Percentiles rank a stretch among this genome's conserved stretches.
phyloP scores from a whole-genome alignment of 2,113 vertebrate genomes.

The Phoxinus phoxinus region DNA sequence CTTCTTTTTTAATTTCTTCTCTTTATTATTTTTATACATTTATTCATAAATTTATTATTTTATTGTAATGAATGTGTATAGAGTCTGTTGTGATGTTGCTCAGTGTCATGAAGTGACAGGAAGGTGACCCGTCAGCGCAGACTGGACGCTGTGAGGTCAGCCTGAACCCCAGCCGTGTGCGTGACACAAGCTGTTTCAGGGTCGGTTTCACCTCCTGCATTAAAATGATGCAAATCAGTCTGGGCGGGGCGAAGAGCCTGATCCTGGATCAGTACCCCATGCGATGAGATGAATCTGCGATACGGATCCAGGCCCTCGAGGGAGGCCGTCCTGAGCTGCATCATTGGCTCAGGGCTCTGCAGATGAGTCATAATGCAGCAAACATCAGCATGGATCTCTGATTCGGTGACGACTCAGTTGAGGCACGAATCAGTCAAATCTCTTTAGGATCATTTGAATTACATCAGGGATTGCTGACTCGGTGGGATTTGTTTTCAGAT shows the following conservation, averaged over 20 bases:
- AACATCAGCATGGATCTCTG: slow-evolving; percentile 30
- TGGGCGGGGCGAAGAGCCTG: neutral
- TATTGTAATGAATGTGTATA: neutral
- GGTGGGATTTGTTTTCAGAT: slow-evolving; percentile 31
- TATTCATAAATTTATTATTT: too few species aligned
- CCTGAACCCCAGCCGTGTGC: slow-evolving; percentile 12
- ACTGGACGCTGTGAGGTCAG: slow-evolving; percentile 11
- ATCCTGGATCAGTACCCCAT: neutral
- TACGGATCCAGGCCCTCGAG: neutral
- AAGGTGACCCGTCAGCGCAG: slow-evolving; percentile 9
- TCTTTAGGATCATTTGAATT: slow-evolving; percentile 16
- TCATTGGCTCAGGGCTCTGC: neutral
- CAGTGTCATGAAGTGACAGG: neutral
- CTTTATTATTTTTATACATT: too few species aligned
- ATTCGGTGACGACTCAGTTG: neutral
- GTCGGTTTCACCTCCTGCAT: neutral
- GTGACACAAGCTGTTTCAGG: neutral
- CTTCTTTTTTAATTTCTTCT: too few species aligned
- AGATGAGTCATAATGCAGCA: slow-evolving; percentile 15
- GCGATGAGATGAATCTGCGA: slow-evolving; percentile 12
- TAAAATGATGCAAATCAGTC: neutral
- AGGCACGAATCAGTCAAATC: slow-evolving; percentile 6
- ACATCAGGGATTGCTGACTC: slow-evolving; percentile 42
- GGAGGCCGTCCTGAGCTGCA: slow-evolving; percentile 12
- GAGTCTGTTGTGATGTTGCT: neutral